A percentile compares a stretch with the other conserved stretches of the same genome.
phyloP scores from a whole-genome alignment of 1,140 invertebrate genomes.

The Lucilia sericata region DNA sequence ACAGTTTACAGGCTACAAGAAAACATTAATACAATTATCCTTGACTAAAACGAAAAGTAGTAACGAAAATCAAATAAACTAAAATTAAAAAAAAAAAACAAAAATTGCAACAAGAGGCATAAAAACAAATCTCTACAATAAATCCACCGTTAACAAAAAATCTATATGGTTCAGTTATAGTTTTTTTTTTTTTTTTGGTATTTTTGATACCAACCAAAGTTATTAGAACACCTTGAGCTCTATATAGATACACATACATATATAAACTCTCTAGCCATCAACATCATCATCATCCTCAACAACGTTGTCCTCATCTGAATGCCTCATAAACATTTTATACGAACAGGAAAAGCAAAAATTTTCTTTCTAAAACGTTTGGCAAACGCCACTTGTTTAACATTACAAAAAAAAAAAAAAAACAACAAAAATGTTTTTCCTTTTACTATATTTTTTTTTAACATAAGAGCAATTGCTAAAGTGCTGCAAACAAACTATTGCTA shows the following conservation, averaged over 20 bases:
- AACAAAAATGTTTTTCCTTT: background rate
- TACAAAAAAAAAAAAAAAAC: background rate
- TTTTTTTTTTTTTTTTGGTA: background rate
- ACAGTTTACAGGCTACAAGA: background rate
- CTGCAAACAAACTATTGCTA: too few species aligned
- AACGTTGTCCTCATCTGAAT: too few species aligned
- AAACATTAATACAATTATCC: constrained; percentile 7
- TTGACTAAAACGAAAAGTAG: background rate
- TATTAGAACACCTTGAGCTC: constrained; percentile 27
- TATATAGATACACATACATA: background rate
- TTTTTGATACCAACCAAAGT: background rate
- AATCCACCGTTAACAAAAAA: background rate
- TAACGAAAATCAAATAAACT: background rate
- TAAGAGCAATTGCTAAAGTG: too few species aligned
- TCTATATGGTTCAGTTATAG: background rate
- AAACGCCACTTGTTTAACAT: constrained; percentile 5
- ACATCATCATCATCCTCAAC: too few species aligned
- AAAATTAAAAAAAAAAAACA: background rate
- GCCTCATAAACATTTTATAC: background rate
- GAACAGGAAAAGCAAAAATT: background rate
- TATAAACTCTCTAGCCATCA: too few species aligned
- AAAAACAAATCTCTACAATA: background rate
- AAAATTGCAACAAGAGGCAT: background rate
- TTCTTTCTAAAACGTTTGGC: background rate
- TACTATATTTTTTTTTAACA: background rate